phyloP scores from a whole-genome alignment of 2,797 vertebrate genomes.

The Microctenopoma stevenorrisi region DNA sequence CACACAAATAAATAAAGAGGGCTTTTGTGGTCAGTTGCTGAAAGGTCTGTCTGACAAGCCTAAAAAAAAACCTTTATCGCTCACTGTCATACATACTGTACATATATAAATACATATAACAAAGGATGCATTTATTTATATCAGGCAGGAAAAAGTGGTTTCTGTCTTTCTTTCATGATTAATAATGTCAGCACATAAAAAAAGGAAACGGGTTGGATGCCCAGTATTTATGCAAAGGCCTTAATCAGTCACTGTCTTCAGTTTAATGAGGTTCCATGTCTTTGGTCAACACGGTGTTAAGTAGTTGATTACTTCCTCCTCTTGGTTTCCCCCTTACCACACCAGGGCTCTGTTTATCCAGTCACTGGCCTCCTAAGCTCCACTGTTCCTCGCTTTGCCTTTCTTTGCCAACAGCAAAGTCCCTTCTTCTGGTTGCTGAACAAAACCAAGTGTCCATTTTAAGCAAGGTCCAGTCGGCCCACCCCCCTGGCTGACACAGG shows the following conservation, averaged over 20 bases:
- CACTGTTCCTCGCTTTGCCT: constrained; percentile 20
- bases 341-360: constrained; percentile 30
- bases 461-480: constrained; percentile 45
- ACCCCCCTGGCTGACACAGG: constrained; percentile 29
- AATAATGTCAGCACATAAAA: background rate
- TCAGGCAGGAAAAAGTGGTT: background rate
- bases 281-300: constrained; percentile 67
- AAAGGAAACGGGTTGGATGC: background rate
- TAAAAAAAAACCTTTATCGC: constrained; percentile 32
- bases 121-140: constrained; percentile 44
- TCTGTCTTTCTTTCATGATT: too few species aligned
- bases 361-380: constrained; percentile 36
- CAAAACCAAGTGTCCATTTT: constrained; percentile 41
- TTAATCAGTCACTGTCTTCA: constrained; percentile 16
- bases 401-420: constrained; percentile 37
- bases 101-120: constrained; percentile 56
- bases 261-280: constrained; percentile 41
- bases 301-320: constrained; percentile 36
- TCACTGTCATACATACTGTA: constrained; percentile 57
- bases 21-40: constrained; percentile 49
- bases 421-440: constrained; percentile 48
- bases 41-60: constrained; percentile 32
- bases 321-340: constrained; percentile 32
- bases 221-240: background rate
- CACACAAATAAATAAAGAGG: constrained; percentile 71